Evolutionary conservation across 1,140 invertebrate species (phyloP).

Genomic region (Trypoxylus dichotomus): DNA sequence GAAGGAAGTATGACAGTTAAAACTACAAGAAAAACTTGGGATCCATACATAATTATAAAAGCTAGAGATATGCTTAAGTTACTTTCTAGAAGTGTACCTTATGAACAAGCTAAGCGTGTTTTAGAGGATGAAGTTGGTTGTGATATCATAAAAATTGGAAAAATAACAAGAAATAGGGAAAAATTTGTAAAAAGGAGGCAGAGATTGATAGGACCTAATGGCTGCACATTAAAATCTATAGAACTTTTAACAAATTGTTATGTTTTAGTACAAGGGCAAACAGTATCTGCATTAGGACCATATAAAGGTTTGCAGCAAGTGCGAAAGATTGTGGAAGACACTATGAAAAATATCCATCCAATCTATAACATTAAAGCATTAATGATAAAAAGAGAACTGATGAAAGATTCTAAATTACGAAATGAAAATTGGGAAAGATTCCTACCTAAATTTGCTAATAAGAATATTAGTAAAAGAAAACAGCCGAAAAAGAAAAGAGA

Average conservation of each 20-base stretch:
- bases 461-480: constrained; percentile 85
- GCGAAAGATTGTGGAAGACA: constrained; percentile 90
- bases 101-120: constrained; percentile 87
- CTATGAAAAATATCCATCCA: constrained; percentile 99
- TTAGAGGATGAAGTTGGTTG: constrained; percentile 88
- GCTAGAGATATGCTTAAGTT: constrained; percentile 96
- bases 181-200: constrained; percentile 96
- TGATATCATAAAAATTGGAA: constrained; percentile 97
- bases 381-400: constrained; percentile 96
- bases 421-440: constrained; percentile 98
- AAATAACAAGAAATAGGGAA: constrained; percentile 87
- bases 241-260: constrained; percentile 98
- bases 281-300: constrained; percentile 94
- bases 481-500: constrained; percentile 83
- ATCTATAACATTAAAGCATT: constrained; percentile 98
- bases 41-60: constrained; percentile 97
- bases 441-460: constrained; percentile 93
- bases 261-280: constrained; percentile 95
- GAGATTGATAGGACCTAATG: constrained; percentile 94
- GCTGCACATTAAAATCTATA: constrained; percentile 96
- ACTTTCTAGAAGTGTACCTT: constrained; percentile 93
- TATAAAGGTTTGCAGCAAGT: constrained; percentile 94
- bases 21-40: constrained; percentile 98
- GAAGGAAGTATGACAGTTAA: constrained; percentile 93
- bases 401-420: constrained; percentile 87